phyloP scores from a whole-genome alignment of 2,888 invertebrate species.

The Apodemia zela region DNA sequence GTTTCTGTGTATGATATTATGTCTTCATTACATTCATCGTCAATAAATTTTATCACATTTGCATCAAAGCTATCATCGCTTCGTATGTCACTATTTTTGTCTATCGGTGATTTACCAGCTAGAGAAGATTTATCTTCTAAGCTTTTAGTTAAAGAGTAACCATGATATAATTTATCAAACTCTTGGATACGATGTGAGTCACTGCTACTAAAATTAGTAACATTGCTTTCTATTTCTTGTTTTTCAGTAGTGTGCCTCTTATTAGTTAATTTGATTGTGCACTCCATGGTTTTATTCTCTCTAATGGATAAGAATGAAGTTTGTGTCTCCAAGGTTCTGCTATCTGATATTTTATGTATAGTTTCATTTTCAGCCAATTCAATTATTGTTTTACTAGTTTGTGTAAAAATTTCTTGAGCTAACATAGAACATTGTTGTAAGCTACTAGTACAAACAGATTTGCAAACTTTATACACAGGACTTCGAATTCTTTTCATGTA shows the following conservation, averaged over 20 bases:
- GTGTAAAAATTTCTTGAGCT: slow-evolving; percentile 68
- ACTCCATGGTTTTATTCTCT: slow-evolving; percentile 54
- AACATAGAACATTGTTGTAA: slow-evolving; percentile 37
- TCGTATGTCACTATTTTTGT: slow-evolving; percentile 38
- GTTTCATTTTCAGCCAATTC: slow-evolving; percentile 64
- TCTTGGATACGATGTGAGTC: not conserved
- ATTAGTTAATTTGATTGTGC: slow-evolving; percentile 44
- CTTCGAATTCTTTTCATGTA: slow-evolving; percentile 33
- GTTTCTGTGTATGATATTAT: slow-evolving; percentile 33
- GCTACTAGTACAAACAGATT: slow-evolving; percentile 29
- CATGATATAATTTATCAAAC: not conserved
- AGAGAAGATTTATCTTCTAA: slow-evolving; percentile 52
- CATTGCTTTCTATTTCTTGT: not conserved
- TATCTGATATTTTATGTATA: slow-evolving; percentile 32
- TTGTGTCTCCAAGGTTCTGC: slow-evolving; percentile 59
- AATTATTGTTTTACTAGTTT: slow-evolving; percentile 81
- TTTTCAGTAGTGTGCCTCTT: slow-evolving; percentile 17
- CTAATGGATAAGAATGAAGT: slow-evolving; percentile 61
- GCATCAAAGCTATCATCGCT: slow-evolving; percentile 27
- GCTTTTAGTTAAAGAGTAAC: slow-evolving; percentile 27
- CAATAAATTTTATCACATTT: slow-evolving; percentile 32
- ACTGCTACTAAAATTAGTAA: not conserved
- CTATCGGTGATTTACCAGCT: slow-evolving; percentile 41
- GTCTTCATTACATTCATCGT: slow-evolving; percentile 42
- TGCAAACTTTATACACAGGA: slow-evolving; percentile 30